Evolutionary conservation across 2,888 invertebrate species (phyloP).

Genomic region (Amphipyra berbera): DNA sequence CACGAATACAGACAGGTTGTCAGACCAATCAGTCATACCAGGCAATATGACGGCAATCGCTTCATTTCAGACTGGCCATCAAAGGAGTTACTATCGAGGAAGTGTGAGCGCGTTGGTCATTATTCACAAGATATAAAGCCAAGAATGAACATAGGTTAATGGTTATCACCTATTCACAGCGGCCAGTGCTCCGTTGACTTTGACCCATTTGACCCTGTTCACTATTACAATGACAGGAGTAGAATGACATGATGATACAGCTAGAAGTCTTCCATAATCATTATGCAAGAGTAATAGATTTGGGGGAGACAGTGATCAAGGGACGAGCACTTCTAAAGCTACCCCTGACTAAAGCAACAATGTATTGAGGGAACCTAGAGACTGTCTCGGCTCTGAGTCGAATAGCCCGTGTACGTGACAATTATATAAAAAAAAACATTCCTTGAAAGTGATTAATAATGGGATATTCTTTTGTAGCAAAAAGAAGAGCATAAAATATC

Average conservation of each 20-base stretch:
- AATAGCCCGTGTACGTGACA: too few relatives aligned
- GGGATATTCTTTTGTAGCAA: too few relatives aligned
- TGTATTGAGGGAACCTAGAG: too few relatives aligned
- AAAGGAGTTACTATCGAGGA: neutral
- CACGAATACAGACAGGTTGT: neutral
- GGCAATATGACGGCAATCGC: neutral
- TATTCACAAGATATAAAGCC: constrained; percentile 16
- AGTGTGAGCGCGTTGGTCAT: constrained; percentile 2
- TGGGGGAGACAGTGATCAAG: too few relatives aligned
- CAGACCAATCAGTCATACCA: neutral
- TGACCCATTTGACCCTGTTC: constrained; percentile 5
- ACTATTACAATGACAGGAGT: neutral
- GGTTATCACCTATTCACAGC: constrained; percentile 8
- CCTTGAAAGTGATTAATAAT: too few relatives aligned
- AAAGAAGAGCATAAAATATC: constrained; percentile 2
- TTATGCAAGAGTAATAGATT: too few relatives aligned
- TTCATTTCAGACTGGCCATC: neutral
- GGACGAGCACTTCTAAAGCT: too few relatives aligned
- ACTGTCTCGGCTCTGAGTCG: too few relatives aligned
- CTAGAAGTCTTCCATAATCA: too few relatives aligned
- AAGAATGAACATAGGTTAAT: constrained; percentile 12
- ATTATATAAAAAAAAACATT: too few relatives aligned
- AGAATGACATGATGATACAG: constrained; percentile 4
- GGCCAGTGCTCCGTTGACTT: constrained; percentile 4
- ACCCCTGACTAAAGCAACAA: too few relatives aligned